Conservation (phyloP, 2,797 vertebrate genomes). For the Alauda arvensis region DNA sequence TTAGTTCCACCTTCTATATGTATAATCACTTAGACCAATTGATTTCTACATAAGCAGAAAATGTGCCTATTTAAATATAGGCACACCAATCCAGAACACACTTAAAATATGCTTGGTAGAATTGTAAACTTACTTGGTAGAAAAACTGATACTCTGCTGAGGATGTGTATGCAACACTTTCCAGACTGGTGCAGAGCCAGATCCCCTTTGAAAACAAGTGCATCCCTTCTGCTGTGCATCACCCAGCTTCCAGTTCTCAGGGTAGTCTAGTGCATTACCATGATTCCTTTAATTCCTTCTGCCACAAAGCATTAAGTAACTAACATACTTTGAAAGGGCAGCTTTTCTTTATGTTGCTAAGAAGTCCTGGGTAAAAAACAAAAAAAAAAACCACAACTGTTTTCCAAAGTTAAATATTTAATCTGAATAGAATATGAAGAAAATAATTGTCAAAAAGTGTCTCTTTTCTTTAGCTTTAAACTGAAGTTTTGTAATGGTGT, state of each 20-base stretch:
- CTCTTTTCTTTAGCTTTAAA: background rate
- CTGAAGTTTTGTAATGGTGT: background rate
- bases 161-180: background rate
- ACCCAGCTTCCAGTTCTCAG: background rate
- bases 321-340: background rate
- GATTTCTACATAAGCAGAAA: background rate
- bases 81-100: background rate
- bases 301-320: background rate
- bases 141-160: background rate
- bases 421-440: background rate
- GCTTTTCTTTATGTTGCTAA: background rate
- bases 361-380: background rate
- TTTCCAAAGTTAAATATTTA: background rate
- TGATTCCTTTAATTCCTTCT: background rate
- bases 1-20: background rate
- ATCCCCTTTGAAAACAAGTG: background rate
- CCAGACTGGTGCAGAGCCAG: background rate
- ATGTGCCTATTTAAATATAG: background rate
- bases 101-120: background rate
- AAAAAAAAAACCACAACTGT: background rate
- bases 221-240: background rate
- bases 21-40: background rate
- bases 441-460: background rate
- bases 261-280: background rate
- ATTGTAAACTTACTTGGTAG: background rate